Evolutionary conservation across 2,113 vertebrate genomes (phyloP).

Genomic region (Leucopsar rothschildi): DNA sequence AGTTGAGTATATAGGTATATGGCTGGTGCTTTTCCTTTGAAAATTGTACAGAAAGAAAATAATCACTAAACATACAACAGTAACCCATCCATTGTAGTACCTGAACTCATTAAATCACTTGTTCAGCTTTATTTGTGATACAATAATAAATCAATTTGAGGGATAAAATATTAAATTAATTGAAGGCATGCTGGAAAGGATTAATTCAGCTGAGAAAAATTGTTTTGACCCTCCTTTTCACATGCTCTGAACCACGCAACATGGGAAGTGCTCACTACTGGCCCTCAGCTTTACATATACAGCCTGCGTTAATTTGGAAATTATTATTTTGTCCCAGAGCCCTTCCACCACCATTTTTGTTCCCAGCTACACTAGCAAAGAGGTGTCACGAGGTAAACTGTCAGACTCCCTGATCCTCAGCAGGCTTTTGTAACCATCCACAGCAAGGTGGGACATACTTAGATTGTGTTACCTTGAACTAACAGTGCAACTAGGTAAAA

Average conservation of each 20-base stretch:
- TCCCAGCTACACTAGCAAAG: not conserved
- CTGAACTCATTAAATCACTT: not conserved
- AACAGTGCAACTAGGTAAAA: not conserved
- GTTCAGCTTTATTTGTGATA: not conserved
- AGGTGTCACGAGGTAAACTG: not conserved
- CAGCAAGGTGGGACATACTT: not conserved
- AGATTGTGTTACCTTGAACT: not conserved
- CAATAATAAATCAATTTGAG: not conserved
- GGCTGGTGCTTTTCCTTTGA: not conserved
- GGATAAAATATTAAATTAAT: not conserved
- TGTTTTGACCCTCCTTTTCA: not conserved
- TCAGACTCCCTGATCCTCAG: not conserved
- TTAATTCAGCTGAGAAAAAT: not conserved
- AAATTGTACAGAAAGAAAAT: not conserved
- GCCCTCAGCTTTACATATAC: not conserved
- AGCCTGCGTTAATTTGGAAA: not conserved
- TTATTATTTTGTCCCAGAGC: not conserved
- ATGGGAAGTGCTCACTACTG: not conserved
- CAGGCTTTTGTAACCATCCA: not conserved
- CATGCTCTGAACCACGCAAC: accelerated
- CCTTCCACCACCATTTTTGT: not conserved
- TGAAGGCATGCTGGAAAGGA: not conserved
- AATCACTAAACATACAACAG: not conserved
- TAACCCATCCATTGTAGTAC: not conserved
- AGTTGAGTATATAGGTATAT: not conserved